phyloP scores from a whole-genome alignment of 2,797 vertebrate species.

The Propithecus perrieri region DNA sequence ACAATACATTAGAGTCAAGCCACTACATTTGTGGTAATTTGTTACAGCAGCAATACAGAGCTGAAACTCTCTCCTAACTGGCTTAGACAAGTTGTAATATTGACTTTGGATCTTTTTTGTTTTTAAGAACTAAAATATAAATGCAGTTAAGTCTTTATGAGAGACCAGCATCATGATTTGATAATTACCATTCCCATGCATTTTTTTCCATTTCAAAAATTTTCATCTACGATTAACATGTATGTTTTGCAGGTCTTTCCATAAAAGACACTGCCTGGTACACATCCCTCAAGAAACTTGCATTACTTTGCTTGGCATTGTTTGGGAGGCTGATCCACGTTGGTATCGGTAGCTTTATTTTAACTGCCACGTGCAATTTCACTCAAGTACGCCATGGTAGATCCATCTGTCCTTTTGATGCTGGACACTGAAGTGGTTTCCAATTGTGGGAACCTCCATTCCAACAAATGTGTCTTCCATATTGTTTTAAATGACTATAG shows the following conservation, averaged over 20 bases:
- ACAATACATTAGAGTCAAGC: not conserved
- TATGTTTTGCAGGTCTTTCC: not conserved
- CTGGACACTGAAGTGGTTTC: not conserved
- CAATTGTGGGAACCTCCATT: not conserved
- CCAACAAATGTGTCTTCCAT: not conserved
- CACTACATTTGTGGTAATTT: not conserved
- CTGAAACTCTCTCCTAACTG: not conserved
- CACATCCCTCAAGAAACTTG: not conserved
- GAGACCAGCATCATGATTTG: not conserved
- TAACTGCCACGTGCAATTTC: not conserved
- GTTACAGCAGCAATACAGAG: not conserved
- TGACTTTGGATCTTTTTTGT: not conserved
- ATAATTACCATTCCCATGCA: not conserved
- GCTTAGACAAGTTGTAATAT: not conserved
- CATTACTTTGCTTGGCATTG: not conserved
- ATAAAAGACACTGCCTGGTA: not conserved
- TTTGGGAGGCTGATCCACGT: not conserved
- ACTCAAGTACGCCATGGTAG: not conserved
- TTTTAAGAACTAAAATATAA: not conserved
- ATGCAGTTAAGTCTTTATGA: not conserved
- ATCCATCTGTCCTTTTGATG: not conserved
- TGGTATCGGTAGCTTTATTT: not conserved
- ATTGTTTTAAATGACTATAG: not conserved
- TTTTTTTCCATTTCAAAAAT: not conserved
- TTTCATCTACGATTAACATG: not conserved